Evolutionary conservation across 2,888 invertebrate genomes (phyloP).

Genomic region (Chesias legatella): DNA sequence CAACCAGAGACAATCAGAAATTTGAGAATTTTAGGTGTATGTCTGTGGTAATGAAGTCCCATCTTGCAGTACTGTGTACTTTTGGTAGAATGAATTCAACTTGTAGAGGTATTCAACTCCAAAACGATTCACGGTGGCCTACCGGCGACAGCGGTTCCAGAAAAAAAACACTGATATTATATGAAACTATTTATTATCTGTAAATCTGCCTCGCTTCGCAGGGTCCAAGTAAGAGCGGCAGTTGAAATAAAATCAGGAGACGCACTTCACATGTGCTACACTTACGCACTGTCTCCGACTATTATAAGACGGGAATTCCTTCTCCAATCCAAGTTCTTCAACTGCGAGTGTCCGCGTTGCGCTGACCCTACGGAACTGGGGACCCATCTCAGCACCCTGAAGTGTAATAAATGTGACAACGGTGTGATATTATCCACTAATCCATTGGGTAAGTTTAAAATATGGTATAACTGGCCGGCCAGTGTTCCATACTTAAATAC

Average conservation of each 20-base stretch:
- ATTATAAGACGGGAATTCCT: constrained; percentile 84
- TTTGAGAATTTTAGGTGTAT: too few relatives aligned
- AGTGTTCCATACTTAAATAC: too few relatives aligned
- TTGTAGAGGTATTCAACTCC: too few relatives aligned
- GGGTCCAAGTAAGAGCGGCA: constrained; percentile 86
- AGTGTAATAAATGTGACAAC: constrained; percentile 88
- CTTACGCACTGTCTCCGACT: constrained; percentile 87
- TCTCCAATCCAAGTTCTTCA: constrained; percentile 88
- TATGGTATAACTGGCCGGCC: too few relatives aligned
- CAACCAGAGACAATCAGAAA: too few relatives aligned
- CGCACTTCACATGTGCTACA: constrained; percentile 87
- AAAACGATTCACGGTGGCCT: too few relatives aligned
- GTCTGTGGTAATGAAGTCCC: too few relatives aligned
- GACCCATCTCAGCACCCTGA: constrained; percentile 88
- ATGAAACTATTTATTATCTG: too few relatives aligned
- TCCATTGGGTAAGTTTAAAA: constrained; percentile 80
- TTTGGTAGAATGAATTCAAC: too few relatives aligned
- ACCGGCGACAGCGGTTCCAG: too few relatives aligned
- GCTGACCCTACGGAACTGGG: constrained; percentile 89
- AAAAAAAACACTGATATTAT: too few relatives aligned
- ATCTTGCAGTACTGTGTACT: too few relatives aligned
- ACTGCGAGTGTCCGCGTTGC: constrained; percentile 87
- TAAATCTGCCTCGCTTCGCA: constrained; percentile 37
- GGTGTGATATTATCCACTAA: constrained; percentile 83
- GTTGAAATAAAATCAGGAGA: constrained; percentile 82